phyloP scores from a whole-genome alignment of 1,140 invertebrate species.

The Caenorhabditis inopinata region DNA sequence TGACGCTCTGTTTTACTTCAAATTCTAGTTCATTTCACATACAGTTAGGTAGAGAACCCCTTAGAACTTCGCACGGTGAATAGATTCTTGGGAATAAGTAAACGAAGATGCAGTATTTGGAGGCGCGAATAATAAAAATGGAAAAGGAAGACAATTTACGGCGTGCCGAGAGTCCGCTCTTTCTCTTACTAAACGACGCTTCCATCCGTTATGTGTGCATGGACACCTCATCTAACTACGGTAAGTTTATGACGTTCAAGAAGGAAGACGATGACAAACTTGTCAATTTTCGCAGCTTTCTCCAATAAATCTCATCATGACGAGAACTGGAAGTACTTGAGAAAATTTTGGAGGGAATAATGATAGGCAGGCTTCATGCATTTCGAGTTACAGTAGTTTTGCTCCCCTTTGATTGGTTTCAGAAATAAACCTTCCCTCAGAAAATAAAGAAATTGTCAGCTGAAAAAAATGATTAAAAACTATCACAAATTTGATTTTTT shows the following conservation, averaged over 20 bases:
- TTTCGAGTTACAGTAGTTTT: not conserved
- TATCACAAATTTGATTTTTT: too few species aligned
- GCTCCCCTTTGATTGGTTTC: too few species aligned
- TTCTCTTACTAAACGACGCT: constrained; percentile 17
- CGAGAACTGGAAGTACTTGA: constrained; percentile 7
- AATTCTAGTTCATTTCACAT: not conserved
- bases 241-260: not conserved
- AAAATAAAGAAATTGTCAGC: too few species aligned
- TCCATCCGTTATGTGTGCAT: constrained; percentile 7
- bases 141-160: constrained; percentile 20
- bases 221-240: constrained; percentile 23
- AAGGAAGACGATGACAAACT: constrained; percentile 22
- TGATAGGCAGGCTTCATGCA: not conserved
- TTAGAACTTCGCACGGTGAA: not conserved
- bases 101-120: not conserved
- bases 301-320: not conserved
- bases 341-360: not conserved
- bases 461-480: too few species aligned
- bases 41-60: not conserved
- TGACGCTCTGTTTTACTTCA: too few species aligned
- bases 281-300: constrained; percentile 24
- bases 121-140: constrained; percentile 16
- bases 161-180: constrained; percentile 18
- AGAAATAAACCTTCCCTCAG: too few species aligned
- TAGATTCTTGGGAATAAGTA: not conserved